phyloP scores from a whole-genome alignment of 2,113 vertebrate species.

The Pampusana beccarii region DNA sequence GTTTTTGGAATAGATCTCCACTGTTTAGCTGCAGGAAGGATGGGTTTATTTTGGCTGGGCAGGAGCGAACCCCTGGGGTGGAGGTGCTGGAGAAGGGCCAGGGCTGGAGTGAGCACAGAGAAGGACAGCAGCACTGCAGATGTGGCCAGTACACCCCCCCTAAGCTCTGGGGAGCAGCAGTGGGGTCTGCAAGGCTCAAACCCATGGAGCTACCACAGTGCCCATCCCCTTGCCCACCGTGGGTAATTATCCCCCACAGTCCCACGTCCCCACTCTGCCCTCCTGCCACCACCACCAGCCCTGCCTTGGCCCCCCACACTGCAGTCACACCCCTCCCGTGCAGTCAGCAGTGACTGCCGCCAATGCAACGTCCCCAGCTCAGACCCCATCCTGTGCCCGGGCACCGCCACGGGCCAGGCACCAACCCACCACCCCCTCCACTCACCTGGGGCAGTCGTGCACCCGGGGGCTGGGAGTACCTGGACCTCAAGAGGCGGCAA shows the following conservation, averaged over 20 bases:
- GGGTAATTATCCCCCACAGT: fast-evolving
- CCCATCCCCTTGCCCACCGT: too few species aligned
- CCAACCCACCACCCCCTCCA: not conserved
- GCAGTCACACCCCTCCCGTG: not conserved
- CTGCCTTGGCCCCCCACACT: not conserved
- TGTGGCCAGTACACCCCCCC: fast-evolving
- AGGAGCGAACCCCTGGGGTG: not conserved
- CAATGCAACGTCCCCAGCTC: fast-evolving
- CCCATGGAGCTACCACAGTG: fast-evolving
- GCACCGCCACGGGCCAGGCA: fast-evolving
- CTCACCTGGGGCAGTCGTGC: not conserved
- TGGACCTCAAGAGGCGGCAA: not conserved
- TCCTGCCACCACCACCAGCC: not conserved
- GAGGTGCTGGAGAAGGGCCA: not conserved
- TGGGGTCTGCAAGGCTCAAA: not conserved
- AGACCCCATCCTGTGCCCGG: not conserved
- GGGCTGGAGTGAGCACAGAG: not conserved
- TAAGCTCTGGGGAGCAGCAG: not conserved
- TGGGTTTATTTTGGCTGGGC: not conserved
- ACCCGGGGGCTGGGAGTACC: not conserved
- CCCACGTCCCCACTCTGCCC: not conserved
- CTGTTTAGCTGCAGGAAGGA: constrained; percentile 10
- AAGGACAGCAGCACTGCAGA: fast-evolving
- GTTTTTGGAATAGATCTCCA: not conserved
- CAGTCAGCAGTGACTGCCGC: fast-evolving